A percentile compares a stretch with the other conserved stretches of the same genome.
These are phyloP conservation scores for Micrastur ruficollis DNA, from an alignment of 2,797 vertebrate species.

Conservation along the genomic window DNA sequence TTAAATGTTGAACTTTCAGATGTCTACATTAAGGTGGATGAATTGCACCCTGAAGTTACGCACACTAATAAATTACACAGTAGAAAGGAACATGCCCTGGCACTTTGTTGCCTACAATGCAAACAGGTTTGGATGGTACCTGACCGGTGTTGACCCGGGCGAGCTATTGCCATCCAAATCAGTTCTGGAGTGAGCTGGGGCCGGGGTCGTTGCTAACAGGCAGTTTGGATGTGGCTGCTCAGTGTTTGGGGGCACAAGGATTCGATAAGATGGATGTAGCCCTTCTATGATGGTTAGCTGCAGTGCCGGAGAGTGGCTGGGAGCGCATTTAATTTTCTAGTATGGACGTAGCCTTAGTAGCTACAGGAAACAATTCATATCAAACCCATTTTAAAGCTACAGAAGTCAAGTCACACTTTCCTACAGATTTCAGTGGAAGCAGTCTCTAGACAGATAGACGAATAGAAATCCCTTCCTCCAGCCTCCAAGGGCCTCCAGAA, in stretches of 20 bases:
- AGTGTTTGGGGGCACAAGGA: background rate
- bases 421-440: background rate
- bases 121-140: background rate
- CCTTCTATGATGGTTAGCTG: background rate
- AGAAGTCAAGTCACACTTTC: background rate
- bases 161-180: background rate
- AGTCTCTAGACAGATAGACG: background rate
- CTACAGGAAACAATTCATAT: background rate
- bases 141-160: background rate
- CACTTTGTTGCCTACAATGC: background rate
- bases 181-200: background rate
- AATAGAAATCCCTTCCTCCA: background rate
- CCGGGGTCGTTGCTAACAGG: background rate
- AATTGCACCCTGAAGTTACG: slow-evolving; percentile 42
- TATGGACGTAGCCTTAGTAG: background rate
- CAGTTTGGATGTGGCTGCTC: background rate
- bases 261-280: background rate
- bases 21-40: slow-evolving; percentile 51
- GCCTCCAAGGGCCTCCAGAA: background rate
- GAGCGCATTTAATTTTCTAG: background rate
- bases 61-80: slow-evolving; percentile 21
- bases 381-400: background rate
- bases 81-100: background rate
- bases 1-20: slow-evolving; percentile 35
- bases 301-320: background rate